A percentile compares a stretch with the other conserved stretches of the same genome.
Conservation (phyloP, 2,888 invertebrate genomes). For the Phymatocera aterrima region DNA sequence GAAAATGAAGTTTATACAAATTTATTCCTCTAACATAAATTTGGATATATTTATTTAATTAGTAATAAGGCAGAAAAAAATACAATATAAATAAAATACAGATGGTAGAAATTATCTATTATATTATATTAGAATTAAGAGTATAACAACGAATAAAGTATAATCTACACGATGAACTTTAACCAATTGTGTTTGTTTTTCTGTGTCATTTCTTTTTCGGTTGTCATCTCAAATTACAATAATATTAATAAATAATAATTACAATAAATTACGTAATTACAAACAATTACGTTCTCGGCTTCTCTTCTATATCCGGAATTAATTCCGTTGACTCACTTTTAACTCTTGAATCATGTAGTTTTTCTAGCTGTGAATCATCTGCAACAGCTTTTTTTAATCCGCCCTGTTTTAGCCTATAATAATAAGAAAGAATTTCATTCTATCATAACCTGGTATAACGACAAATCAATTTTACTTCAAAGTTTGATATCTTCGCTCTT, state of each 20-base stretch:
- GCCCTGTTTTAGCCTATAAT: not conserved
- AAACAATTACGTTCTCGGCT: not conserved
- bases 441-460: too few species aligned
- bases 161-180: constrained; percentile 35
- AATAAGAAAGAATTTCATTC: not conserved
- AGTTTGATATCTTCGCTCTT: constrained; percentile 72
- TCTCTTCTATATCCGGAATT: constrained; percentile 11
- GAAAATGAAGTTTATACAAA: not conserved
- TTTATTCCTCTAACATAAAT: constrained; percentile 3
- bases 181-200: not conserved
- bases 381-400: not conserved
- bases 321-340: not conserved
- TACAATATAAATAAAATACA: not conserved
- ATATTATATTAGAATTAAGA: constrained; percentile 35
- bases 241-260: too few species aligned
- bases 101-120: constrained; percentile 18
- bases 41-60: not conserved
- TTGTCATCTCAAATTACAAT: too few species aligned
- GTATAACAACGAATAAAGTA: constrained; percentile 47
- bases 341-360: not conserved
- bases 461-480: too few species aligned
- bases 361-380: not conserved
- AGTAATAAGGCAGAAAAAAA: not conserved
- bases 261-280: too few species aligned
- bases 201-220: too few species aligned